Evolutionary conservation across 2,797 vertebrate species (phyloP), one percentile per base, ranked within the genome.

Genomic region (Mus spretus): DNA sequence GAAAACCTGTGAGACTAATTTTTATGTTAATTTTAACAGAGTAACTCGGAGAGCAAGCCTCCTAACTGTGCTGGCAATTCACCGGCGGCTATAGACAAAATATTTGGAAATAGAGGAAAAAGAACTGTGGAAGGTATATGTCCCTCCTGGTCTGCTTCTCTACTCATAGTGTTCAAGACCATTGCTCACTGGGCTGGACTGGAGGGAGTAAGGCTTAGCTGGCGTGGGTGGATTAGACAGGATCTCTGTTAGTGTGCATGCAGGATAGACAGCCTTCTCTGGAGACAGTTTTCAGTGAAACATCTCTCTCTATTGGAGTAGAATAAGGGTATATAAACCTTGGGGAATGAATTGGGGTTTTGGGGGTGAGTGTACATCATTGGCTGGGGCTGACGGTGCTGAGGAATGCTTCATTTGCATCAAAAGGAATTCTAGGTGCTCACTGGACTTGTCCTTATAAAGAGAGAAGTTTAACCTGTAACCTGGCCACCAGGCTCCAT

Each of bases 11-110:
- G 4, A 19, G 67, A 70, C 31, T 91, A 72, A 70, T 89, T 72
- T 79, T 94, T 14, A 79, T 55, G 55, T 55, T 91, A 31, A 44
- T 82, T 97, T 93, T 94, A 93, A 19, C 93, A 99, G 99, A 98
- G 97, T 55, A 97, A 98, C 82, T 99, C 98, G 2, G 34, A 84
- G 31, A 26, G 4, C 20, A 13, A 22, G 12, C 40, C 40, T n/a
- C 19, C 44, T 40, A 57, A 47, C 11, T 28, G 17, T 37, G 55
- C 13, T 84, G 15, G 13, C 9, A 22, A 44, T 59, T 59, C 28
- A 9, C 59, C 14, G 26, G 10, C 2, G 10, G 31, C 31, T 74
- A 3, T 14, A 75, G 80, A 83, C 6, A 24, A 47, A 47, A 20
- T n/a, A 82, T 57, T 44, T 15, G 12, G 34, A 72, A 59, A 24